Percentiles rank a stretch among this genome's conserved stretches.
Evolutionary conservation across 2,113 vertebrate species (phyloP).

Genomic region (Paraplagusia blochii): DNA sequence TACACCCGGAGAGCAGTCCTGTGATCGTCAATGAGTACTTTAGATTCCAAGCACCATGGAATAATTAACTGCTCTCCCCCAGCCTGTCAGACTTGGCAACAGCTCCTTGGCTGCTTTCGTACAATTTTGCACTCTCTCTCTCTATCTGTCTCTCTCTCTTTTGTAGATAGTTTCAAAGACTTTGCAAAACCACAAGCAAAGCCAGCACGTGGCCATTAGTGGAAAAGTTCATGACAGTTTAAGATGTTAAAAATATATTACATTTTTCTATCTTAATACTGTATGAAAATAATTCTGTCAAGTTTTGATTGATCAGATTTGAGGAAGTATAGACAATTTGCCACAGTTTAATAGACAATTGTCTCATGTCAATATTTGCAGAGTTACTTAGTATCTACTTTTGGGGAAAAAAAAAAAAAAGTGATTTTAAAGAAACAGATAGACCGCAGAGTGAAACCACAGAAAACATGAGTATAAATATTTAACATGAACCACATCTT

Average conservation of each 20-base stretch:
- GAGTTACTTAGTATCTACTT: too few relatives aligned
- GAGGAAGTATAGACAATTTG: too few relatives aligned
- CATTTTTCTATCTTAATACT: too few relatives aligned
- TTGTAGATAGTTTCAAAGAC: slow-evolving; percentile 7
- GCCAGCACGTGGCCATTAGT: background rate
- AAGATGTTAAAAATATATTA: too few relatives aligned
- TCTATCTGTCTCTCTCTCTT: slow-evolving; percentile 5
- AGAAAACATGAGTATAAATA: background rate
- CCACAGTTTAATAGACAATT: too few relatives aligned
- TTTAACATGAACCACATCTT: background rate
- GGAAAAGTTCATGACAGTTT: background rate
- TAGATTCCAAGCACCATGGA: slow-evolving; percentile 55
- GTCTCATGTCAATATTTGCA: too few relatives aligned
- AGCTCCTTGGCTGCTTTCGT: slow-evolving; percentile 25
- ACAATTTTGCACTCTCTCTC: slow-evolving; percentile 15
- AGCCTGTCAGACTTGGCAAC: slow-evolving; percentile 57
- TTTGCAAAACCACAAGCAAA: slow-evolving; percentile 1
- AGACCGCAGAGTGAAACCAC: background rate
- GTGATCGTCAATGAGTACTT: slow-evolving; percentile 64
- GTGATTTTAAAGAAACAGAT: background rate
- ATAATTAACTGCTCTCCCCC: slow-evolving; percentile 59
- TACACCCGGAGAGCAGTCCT: slow-evolving; percentile 50
- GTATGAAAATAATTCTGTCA: too few relatives aligned
- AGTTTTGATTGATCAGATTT: too few relatives aligned
- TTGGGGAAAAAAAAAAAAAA: too few relatives aligned